Conservation (phyloP, 2,113 vertebrate genomes). For the Picathartes gymnocephalus region DNA sequence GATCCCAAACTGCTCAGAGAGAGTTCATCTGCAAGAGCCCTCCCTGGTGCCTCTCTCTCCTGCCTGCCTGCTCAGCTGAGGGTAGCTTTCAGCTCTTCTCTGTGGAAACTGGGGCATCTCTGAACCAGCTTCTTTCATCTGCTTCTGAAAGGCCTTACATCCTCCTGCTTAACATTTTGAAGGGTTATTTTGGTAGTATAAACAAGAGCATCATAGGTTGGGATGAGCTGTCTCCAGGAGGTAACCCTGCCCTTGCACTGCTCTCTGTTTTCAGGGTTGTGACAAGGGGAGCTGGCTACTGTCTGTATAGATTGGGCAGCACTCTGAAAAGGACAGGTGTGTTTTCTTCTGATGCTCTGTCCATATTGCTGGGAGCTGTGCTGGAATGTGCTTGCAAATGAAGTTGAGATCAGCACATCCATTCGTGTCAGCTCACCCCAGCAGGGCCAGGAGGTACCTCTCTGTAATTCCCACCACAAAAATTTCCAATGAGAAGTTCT, state of each 20-base stretch:
- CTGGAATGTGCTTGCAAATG: background rate
- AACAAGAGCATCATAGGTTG: background rate
- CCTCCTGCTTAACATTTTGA: background rate
- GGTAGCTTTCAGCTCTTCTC: background rate
- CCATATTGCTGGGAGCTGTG: background rate
- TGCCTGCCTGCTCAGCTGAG: background rate
- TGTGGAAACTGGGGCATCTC: background rate
- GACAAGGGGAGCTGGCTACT: background rate
- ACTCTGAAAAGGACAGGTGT: background rate
- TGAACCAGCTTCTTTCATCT: background rate
- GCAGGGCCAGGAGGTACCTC: background rate
- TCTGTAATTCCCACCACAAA: background rate
- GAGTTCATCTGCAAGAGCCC: background rate
- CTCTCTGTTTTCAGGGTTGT: background rate
- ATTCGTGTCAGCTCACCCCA: background rate
- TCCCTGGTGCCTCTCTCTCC: background rate
- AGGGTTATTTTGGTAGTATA: background rate
- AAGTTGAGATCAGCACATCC: background rate
- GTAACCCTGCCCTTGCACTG: background rate
- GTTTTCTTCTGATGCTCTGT: background rate
- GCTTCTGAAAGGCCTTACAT: background rate
- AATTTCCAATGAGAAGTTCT: background rate
- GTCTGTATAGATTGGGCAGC: background rate
- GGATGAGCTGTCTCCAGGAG: background rate
- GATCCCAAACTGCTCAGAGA: background rate